phyloP scores from a whole-genome alignment of 2,888 invertebrate species.

The Branchipolynoe longqiensis region DNA sequence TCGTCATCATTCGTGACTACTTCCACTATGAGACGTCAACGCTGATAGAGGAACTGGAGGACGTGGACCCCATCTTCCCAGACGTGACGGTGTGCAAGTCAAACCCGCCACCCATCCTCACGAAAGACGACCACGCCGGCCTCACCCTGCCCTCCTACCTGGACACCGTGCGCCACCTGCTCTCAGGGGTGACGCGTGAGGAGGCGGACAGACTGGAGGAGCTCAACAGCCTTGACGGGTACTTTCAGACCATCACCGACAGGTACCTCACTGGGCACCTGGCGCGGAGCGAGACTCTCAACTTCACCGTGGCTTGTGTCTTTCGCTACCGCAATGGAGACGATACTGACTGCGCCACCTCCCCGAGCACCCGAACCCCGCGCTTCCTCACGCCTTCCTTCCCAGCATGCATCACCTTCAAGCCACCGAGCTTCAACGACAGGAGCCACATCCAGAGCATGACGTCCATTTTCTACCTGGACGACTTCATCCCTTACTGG shows the following conservation, averaged over 20 bases:
- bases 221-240: slow-evolving; percentile 35
- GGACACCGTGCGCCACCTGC: neutral
- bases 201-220: slow-evolving; percentile 3
- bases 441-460: neutral
- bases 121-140: neutral
- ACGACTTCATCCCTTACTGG: slow-evolving; percentile 22
- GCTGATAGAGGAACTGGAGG: slow-evolving; percentile 28
- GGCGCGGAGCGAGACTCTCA: neutral
- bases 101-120: slow-evolving; percentile 24
- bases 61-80: slow-evolving; percentile 3
- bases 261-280: neutral
- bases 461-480: slow-evolving; percentile 34
- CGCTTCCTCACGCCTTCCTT: slow-evolving; percentile 42
- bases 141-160: neutral
- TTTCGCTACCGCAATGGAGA: slow-evolving; percentile 11
- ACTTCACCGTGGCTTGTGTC: slow-evolving; percentile 1
- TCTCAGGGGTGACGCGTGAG: neutral
- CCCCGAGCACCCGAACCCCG: neutral
- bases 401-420: slow-evolving; percentile 36
- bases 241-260: slow-evolving; percentile 20
- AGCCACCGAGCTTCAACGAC: neutral
- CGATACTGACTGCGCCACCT: neutral
- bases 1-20: neutral
- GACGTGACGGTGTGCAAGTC: slow-evolving; percentile 31
- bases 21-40: slow-evolving; percentile 32